These are phyloP conservation scores for Parnassius orleans DNA, from an alignment of 2,888 invertebrate species.

Conservation along the genomic window DNA sequence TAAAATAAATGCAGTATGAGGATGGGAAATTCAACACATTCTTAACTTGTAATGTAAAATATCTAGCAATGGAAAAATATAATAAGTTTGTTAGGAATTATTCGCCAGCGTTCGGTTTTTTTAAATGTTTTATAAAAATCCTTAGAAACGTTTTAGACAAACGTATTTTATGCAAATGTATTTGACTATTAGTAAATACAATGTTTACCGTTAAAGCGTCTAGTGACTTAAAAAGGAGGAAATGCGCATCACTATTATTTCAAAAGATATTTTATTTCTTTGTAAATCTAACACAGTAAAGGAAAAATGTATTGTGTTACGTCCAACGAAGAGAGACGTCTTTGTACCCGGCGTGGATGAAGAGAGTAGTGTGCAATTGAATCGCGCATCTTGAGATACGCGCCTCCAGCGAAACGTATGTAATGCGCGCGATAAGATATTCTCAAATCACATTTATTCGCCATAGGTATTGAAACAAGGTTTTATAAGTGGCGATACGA, in stretches of 20 bases:
- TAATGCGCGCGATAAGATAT: conserved; percentile 77
- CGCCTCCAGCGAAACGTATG: conserved; percentile 70
- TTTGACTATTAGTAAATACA: no score
- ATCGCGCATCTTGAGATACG: conserved; percentile 61
- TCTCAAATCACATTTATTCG: conserved; percentile 72
- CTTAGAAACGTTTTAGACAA: no score
- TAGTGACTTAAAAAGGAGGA: conserved; percentile 14
- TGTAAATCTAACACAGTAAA: conserved; percentile 33
- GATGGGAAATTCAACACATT: no score
- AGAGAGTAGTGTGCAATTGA: conserved; percentile 62
- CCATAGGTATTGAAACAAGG: conserved; percentile 71
- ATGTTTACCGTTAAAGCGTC: neutral
- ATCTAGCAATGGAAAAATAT: neutral
- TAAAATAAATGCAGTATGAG: no score
- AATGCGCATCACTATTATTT: conserved; percentile 15
- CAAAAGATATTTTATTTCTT: conserved; percentile 18
- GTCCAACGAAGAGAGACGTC: conserved; percentile 40
- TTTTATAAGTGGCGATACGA: conserved; percentile 61
- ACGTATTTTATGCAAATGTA: no score
- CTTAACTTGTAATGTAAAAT: no score
- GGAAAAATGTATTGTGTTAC: conserved; percentile 20
- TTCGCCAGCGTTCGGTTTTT: no score
- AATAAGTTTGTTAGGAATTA: no score
- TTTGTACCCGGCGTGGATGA: conserved; percentile 54
- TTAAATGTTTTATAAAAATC: no score